A percentile compares a stretch with the other conserved stretches of the same genome.
Conservation (phyloP, 2,113 vertebrate species). For the Anser brachyrhynchus region DNA sequence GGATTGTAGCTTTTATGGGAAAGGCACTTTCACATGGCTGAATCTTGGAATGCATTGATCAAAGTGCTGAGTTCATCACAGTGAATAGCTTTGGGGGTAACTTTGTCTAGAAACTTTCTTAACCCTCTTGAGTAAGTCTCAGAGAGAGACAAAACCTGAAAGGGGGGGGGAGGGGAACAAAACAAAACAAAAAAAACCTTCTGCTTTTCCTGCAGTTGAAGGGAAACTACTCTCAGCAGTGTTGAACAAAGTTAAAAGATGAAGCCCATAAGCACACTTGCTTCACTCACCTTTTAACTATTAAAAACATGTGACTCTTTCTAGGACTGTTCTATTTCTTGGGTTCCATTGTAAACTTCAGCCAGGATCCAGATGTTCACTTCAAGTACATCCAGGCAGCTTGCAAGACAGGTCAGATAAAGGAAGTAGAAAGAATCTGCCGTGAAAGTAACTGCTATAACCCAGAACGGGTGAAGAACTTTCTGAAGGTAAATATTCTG, state of each 20-base stretch:
- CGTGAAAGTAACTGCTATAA: conserved; percentile 93
- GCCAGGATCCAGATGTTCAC: conserved; percentile 93
- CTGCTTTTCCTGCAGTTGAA: neutral
- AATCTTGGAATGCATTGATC: neutral
- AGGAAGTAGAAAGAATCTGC: conserved; percentile 94
- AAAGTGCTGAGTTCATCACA: neutral
- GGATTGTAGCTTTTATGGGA: neutral
- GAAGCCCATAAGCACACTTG: neutral
- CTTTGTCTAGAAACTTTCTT: neutral
- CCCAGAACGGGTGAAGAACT: conserved; percentile 91
- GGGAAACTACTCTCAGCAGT: neutral
- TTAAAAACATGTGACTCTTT: conserved; percentile 6
- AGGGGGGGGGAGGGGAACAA: neutral
- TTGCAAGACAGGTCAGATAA: conserved; percentile 94
- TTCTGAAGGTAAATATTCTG: conserved; percentile 83
- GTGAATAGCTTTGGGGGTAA: neutral
- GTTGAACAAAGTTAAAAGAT: neutral
- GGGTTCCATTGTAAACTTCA: conserved; percentile 95
- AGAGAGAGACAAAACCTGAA: neutral
- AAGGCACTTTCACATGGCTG: neutral
- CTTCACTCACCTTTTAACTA: neutral
- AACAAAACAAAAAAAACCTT: neutral
- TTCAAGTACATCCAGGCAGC: conserved; percentile 95
- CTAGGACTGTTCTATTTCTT: conserved; percentile 94
- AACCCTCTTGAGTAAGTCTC: neutral